These are phyloP conservation scores for Tenthredo distinguenda DNA, from an alignment of 2,888 invertebrate species.

Conservation along the genomic window DNA sequence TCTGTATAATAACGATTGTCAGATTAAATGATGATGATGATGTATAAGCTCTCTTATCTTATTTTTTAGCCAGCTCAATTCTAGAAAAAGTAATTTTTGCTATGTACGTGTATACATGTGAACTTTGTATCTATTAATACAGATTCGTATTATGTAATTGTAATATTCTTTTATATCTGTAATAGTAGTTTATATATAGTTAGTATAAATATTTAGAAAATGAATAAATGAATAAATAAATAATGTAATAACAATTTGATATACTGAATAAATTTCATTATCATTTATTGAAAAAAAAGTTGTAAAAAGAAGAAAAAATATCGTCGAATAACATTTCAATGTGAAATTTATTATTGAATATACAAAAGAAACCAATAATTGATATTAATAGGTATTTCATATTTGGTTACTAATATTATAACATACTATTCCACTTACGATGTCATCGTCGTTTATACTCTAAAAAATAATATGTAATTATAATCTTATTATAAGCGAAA, in stretches of 20 bases:
- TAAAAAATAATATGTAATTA: background rate
- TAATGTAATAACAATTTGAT: background rate
- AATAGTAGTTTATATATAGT: background rate
- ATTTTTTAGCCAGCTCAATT: no score
- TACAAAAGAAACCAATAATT: slow-evolving; percentile 31
- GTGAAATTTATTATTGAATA: slow-evolving; percentile 36
- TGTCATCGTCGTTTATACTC: background rate
- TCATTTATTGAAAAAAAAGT: background rate
- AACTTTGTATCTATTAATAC: no score
- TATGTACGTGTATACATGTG: no score
- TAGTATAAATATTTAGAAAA: background rate
- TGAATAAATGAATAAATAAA: background rate
- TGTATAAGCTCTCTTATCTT: no score
- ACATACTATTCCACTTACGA: background rate
- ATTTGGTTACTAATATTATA: background rate
- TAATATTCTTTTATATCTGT: background rate
- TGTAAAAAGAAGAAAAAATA: background rate
- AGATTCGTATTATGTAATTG: background rate
- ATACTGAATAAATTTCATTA: no score
- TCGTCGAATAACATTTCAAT: slow-evolving; percentile 8
- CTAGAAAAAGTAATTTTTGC: no score
- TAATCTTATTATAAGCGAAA: background rate
- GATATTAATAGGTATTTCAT: background rate
- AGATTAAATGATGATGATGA: no score
- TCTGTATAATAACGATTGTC: no score